Conservation (phyloP, 2,113 vertebrate genomes). For the Xiphophorus hellerii region DNA sequence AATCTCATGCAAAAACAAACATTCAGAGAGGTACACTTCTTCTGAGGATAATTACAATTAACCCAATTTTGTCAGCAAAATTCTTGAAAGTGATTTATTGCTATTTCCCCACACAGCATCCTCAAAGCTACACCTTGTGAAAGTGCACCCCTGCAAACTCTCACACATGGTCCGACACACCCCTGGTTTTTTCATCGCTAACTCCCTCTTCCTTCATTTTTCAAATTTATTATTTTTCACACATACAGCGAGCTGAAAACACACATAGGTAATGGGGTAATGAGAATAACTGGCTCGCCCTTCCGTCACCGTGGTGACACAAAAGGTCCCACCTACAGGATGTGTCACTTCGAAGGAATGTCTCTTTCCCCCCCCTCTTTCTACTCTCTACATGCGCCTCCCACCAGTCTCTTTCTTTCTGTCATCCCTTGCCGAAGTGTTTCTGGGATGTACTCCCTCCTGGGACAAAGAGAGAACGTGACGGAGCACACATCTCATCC, state of each 20-base stretch:
- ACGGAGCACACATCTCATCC: constrained; percentile 42
- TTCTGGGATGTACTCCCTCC: constrained; percentile 33
- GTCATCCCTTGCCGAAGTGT: constrained; percentile 27
- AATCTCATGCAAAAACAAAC: neutral
- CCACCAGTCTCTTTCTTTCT: constrained; percentile 3
- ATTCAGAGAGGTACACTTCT: neutral
- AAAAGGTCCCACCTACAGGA: constrained; percentile 66
- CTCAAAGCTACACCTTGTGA: neutral
- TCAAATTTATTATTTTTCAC: constrained; percentile 32
- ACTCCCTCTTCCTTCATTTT: constrained; percentile 41
- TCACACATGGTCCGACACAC: constrained; percentile 6
- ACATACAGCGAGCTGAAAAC: constrained; percentile 16
- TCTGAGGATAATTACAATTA: neutral
- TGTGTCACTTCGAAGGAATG: constrained; percentile 75
- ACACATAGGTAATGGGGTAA: constrained; percentile 53
- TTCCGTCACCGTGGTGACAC: constrained; percentile 64
- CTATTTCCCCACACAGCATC: neutral
- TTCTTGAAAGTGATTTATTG: constrained; percentile 29
- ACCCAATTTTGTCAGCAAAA: neutral
- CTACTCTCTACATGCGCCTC: constrained; percentile 1
- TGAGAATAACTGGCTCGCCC: constrained; percentile 64
- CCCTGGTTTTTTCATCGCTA: neutral
- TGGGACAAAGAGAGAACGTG: constrained; percentile 58
- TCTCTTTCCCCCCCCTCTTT: constrained; percentile 15
- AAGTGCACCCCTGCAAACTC: neutral